These are phyloP conservation scores for Metridium senile DNA, from an alignment of 92 coral and sea anemone species.

Conservation along the genomic window DNA sequence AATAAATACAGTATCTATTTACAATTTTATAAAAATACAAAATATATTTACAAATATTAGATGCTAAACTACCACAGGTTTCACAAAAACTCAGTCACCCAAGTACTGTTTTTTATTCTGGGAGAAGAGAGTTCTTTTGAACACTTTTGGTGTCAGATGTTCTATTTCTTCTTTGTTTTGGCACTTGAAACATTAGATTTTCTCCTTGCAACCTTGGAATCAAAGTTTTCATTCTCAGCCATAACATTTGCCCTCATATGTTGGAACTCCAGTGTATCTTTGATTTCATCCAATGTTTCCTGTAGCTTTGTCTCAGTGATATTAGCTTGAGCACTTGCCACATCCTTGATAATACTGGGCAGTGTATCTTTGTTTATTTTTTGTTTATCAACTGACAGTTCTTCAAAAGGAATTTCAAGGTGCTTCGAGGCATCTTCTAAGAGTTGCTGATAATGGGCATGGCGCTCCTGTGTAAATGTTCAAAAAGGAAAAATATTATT, in stretches of 20 bases:
- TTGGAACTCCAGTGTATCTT: conserved; percentile 75
- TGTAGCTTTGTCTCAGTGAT: conserved; percentile 53
- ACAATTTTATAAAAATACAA: too few species aligned
- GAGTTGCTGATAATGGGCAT: conserved; percentile 52
- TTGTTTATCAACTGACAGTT: conserved; percentile 41
- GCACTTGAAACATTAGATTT: conserved; percentile 58
- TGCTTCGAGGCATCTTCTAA: conserved; percentile 55
- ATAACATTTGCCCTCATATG: conserved; percentile 48
- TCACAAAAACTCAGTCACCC: too few species aligned
- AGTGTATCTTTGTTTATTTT: conserved; percentile 56
- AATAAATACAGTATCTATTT: too few species aligned
- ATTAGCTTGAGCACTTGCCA: conserved; percentile 55
- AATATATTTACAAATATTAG: too few species aligned
- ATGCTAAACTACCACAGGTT: too few species aligned
- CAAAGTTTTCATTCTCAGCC: conserved; percentile 28
- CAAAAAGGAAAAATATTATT: neutral
- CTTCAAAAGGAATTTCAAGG: conserved; percentile 55
- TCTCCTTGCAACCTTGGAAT: conserved; percentile 42
- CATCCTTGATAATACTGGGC: conserved; percentile 38
- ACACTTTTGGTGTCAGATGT: too few species aligned
- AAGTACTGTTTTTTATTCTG: too few species aligned
- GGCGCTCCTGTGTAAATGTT: conserved; percentile 57
- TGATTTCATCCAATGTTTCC: conserved; percentile 65
- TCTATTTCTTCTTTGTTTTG: conserved; percentile 36
- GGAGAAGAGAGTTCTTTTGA: too few species aligned